Conservation (phyloP, 2,888 invertebrate genomes). For the Elaeidobius kamerunicus region DNA sequence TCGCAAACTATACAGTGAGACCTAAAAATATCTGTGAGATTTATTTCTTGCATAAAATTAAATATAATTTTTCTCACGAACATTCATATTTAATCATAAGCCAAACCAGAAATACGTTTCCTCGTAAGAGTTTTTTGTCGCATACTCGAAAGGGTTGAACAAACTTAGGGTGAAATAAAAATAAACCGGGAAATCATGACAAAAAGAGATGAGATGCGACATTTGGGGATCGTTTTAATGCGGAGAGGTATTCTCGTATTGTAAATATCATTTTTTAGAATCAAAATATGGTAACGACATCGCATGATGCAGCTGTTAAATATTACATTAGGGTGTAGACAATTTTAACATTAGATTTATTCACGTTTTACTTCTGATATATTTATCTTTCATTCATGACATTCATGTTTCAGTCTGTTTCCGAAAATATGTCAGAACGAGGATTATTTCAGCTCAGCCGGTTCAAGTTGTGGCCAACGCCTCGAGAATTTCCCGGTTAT, state of each 20-base stretch:
- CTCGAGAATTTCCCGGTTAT: background rate
- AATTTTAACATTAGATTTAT: no score
- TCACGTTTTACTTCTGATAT: no score
- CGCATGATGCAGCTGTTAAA: slow-evolving; percentile 9
- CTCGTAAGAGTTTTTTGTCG: slow-evolving; percentile 10
- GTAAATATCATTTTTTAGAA: slow-evolving; percentile 21
- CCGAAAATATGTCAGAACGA: background rate
- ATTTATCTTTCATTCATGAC: no score
- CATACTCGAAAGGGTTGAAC: slow-evolving; percentile 18
- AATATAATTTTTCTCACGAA: no score
- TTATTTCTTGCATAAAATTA: no score
- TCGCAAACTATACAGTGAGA: no score
- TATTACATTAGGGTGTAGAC: background rate
- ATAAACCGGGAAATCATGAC: slow-evolving; percentile 19
- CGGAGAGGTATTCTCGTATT: slow-evolving; percentile 12
- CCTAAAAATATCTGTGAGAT: no score
- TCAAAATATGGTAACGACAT: slow-evolving; percentile 11
- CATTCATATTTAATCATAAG: no score
- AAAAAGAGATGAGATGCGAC: slow-evolving; percentile 20
- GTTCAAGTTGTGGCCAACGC: background rate
- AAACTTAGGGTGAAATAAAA: slow-evolving; percentile 18
- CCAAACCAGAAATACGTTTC: slow-evolving; percentile 18
- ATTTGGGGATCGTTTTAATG: slow-evolving; percentile 19
- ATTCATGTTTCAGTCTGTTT: no score
- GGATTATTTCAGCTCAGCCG: background rate